Percentiles rank a stretch among this genome's conserved stretches.
phyloP scores from a whole-genome alignment of 1,140 invertebrate species.

The Periplaneta americana region DNA sequence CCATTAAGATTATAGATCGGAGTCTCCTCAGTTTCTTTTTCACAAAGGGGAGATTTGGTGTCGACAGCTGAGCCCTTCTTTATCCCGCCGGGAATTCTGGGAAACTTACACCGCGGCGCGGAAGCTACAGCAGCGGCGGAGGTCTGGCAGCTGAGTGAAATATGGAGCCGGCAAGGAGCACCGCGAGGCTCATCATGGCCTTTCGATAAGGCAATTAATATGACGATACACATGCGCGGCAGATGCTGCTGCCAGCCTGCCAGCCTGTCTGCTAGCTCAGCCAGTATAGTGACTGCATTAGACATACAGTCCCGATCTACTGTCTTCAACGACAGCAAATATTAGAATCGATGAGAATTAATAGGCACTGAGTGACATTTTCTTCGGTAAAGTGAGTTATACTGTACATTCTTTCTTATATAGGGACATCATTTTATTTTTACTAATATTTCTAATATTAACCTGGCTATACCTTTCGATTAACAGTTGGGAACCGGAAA shows the following conservation, averaged over 20 bases:
- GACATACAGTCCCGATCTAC: neutral
- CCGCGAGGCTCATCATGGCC: neutral
- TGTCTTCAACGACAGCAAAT: neutral
- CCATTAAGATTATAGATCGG: too few species aligned
- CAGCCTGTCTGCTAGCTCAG: neutral
- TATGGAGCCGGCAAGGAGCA: neutral
- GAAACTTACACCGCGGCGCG: neutral
- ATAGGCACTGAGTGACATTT: neutral
- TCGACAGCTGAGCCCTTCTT: neutral
- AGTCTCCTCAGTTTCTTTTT: neutral
- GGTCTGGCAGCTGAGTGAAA: neutral
- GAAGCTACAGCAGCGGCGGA: neutral
- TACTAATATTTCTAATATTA: too few species aligned
- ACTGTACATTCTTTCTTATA: too few species aligned
- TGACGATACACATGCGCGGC: neutral
- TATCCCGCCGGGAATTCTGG: neutral
- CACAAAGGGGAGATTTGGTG: neutral
- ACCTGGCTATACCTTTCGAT: too few species aligned
- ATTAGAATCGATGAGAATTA: too few species aligned
- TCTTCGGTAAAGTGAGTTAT: too few species aligned
- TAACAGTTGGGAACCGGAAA: too few species aligned
- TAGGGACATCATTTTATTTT: too few species aligned
- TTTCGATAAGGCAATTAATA: neutral
- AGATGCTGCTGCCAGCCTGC: too few species aligned
- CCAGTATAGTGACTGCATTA: too few species aligned